phyloP scores from a whole-genome alignment of 2,888 invertebrate genomes.

The Notocelia uddmanniana region DNA sequence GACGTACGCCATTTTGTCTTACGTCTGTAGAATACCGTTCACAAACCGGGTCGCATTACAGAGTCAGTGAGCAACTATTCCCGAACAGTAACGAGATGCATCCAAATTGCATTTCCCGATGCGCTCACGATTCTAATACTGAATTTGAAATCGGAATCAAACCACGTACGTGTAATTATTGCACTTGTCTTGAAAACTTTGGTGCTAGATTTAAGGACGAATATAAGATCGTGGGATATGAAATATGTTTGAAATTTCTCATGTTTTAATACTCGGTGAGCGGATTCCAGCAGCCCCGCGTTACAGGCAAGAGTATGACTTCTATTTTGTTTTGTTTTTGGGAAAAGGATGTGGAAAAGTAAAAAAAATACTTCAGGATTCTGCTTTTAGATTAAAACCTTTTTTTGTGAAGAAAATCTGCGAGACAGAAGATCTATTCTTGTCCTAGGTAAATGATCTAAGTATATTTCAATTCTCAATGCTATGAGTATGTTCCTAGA shows the following conservation, averaged over 20 bases:
- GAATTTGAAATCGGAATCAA: conserved; percentile 42
- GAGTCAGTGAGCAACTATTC: conserved; percentile 40
- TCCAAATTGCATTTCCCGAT: conserved; percentile 42
- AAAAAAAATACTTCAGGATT: too few relatives aligned
- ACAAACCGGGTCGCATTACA: conserved; percentile 36
- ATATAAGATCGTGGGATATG: neutral
- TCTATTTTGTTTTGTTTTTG: too few relatives aligned
- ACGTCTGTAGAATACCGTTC: neutral
- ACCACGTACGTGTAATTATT: conserved; percentile 46
- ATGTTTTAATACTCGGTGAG: too few relatives aligned
- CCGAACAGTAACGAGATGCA: conserved; percentile 41
- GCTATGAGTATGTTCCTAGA: too few relatives aligned
- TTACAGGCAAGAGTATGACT: too few relatives aligned
- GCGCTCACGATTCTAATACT: conserved; percentile 44
- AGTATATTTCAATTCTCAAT: too few relatives aligned
- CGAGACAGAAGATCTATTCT: too few relatives aligned
- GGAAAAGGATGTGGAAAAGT: too few relatives aligned
- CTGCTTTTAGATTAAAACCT: too few relatives aligned
- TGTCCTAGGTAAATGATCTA: too few relatives aligned
- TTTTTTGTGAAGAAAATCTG: too few relatives aligned
- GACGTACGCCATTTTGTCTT: conserved; percentile 2
- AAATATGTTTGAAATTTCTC: neutral
- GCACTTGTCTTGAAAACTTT: conserved; percentile 38
- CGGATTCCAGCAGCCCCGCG: too few relatives aligned
- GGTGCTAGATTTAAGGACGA: neutral